A percentile compares a stretch with the other conserved stretches of the same genome.
Conservation (phyloP, 1,140 invertebrate species). For the Dreissena rostriformis region DNA sequence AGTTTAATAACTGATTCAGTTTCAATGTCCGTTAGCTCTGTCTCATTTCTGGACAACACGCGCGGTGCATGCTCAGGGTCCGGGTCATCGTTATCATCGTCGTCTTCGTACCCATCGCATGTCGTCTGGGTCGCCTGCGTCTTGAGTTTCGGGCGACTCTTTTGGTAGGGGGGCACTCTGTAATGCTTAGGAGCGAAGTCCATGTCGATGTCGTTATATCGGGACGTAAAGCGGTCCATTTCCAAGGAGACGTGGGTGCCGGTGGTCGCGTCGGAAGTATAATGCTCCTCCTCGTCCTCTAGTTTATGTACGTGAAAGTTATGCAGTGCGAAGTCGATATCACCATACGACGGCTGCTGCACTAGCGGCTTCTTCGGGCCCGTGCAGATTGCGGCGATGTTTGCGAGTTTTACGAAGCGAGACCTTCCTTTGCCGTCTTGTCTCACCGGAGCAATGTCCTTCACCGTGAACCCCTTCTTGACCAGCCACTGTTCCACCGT, state of each 20-base stretch:
- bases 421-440: slow-evolving; percentile 44
- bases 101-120: slow-evolving; percentile 15
- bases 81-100: too few relatives aligned
- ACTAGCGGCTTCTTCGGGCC: slow-evolving; percentile 30
- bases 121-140: slow-evolving; percentile 39
- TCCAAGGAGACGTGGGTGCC: slow-evolving; percentile 34
- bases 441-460: slow-evolving; percentile 54
- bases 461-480: slow-evolving; percentile 57
- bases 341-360: slow-evolving; percentile 1
- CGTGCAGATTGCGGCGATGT: slow-evolving; percentile 51
- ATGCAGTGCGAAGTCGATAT: slow-evolving; percentile 36
- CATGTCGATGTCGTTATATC: slow-evolving; percentile 47
- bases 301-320: slow-evolving; percentile 14
- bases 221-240: slow-evolving; percentile 5
- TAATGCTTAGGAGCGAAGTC: slow-evolving; percentile 45
- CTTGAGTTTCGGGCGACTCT: slow-evolving; percentile 37
- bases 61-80: not conserved
- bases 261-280: slow-evolving; percentile 37
- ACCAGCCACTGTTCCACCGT: slow-evolving; percentile 60
- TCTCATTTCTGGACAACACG: not conserved
- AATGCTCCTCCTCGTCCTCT: slow-evolving; percentile 20
- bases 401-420: slow-evolving; percentile 45
- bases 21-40: not conserved
- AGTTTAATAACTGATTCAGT: not conserved
- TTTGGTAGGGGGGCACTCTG: slow-evolving; percentile 27